phyloP scores from a whole-genome alignment of 2,113 vertebrate species.

The Parus major region DNA sequence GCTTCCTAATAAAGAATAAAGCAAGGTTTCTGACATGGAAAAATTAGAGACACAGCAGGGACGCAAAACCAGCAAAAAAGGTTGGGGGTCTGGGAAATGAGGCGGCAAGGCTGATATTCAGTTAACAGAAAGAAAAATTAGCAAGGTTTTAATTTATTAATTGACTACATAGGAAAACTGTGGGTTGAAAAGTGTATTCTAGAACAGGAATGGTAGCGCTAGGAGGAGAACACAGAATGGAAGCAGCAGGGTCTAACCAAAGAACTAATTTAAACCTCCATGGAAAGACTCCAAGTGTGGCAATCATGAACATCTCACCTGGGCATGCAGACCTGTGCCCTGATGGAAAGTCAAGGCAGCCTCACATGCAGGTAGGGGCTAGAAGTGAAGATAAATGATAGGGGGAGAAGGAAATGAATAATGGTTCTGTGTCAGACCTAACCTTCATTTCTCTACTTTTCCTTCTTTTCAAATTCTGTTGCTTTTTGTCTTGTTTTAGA shows the following conservation, averaged over 20 bases:
- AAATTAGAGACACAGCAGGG: not conserved
- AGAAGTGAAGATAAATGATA: not conserved
- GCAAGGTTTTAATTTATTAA: constrained; percentile 5
- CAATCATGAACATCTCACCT: not conserved
- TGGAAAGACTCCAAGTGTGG: not conserved
- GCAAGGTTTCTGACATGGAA: not conserved
- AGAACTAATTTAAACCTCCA: not conserved
- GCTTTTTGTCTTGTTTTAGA: not conserved
- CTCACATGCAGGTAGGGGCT: not conserved
- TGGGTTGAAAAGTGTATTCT: not conserved
- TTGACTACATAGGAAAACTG: not conserved
- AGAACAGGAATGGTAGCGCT: not conserved
- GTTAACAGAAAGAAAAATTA: not conserved
- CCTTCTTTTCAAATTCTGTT: not conserved
- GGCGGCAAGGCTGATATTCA: not conserved
- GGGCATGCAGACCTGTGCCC: not conserved
- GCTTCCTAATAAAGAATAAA: not conserved
- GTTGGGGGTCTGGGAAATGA: not conserved
- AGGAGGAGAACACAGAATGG: not conserved
- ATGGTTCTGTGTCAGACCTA: not conserved
- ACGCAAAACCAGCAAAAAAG: not conserved
- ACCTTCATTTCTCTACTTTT: not conserved
- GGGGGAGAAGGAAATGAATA: not conserved
- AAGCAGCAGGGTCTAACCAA: not conserved
- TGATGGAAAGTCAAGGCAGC: not conserved